Conservation (phyloP, 2,797 vertebrate genomes). For the Thunnus albacares region DNA sequence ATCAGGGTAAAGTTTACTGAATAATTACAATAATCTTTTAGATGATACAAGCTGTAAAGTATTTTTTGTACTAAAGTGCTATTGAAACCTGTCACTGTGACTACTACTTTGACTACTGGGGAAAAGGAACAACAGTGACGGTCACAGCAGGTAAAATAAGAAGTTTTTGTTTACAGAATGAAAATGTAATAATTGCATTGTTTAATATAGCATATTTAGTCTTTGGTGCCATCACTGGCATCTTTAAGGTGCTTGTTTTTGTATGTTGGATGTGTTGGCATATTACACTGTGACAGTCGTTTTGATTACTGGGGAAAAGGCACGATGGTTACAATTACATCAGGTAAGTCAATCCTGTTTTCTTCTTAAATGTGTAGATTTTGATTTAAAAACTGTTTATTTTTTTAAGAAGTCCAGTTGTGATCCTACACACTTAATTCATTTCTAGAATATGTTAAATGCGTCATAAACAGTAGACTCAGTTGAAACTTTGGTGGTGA, state of each 20-base stretch:
- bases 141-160: constrained; percentile 82
- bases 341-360: constrained; percentile 64
- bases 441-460: background rate
- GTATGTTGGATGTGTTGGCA: constrained; percentile 22
- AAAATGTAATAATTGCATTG: background rate
- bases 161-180: background rate
- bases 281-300: constrained; percentile 57
- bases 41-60: background rate
- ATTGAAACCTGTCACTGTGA: constrained; percentile 58
- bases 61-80: constrained; percentile 53
- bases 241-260: constrained; percentile 47
- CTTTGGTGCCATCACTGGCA: background rate
- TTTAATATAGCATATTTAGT: background rate
- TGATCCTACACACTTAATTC: background rate
- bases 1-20: background rate
- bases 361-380: background rate
- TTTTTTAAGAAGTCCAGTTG: background rate
- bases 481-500: background rate
- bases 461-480: background rate
- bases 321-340: constrained; percentile 76
- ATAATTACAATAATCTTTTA: background rate
- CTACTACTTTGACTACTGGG: constrained; percentile 74
- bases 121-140: constrained; percentile 75
- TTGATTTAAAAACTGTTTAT: background rate
- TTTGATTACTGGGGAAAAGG: constrained; percentile 83